Evolutionary conservation across 2,888 invertebrate genomes (phyloP), one percentile per base, ranked within the genome.

Genomic region (Phasia obesa): DNA sequence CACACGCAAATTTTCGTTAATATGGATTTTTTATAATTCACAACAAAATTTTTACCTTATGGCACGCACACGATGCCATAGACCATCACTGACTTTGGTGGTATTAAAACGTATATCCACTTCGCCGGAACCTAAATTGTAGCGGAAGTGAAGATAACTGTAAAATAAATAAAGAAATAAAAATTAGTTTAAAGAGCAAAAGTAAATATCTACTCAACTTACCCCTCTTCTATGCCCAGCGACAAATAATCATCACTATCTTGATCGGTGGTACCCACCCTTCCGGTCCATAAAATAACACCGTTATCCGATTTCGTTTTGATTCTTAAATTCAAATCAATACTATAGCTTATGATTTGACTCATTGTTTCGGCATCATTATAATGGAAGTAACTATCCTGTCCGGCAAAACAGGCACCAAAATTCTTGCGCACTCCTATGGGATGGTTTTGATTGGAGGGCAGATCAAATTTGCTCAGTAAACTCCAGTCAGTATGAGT

Each of bases 291-390:
- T 82, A 98, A 93, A 51, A 98, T 93, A 83, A 98, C 93, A 0
- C 97, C 98, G 87, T 93, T 92, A 27, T 93, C 90, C 2, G 94
- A 93, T 86, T 93, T 93, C 65, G 96, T 94, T 85, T 96, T 94
- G 92, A 98, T 96, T 86, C 96, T 93, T 90, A 98, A 94, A 93
- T 97, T 97, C 88, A 98, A 95, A 91, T 97, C 97, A 86, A 97
- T 93, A 85, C 95, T 95, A 92, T 96, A 95, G 88, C 96, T 96
- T 80, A 95, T 94, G 86, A 98, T 93, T 90, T 97, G 95, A 90
- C 96, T 95, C 92, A 97, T 94, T 76, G 97, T 96, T 86, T 96
- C 95, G 59, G 96, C 95, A 90, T 97, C 96, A 86, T 95, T 96
- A 88, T 96, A 97, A 90, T 96, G 96, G 78, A 98, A 94, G 89